phyloP scores from a whole-genome alignment of 2,113 vertebrate species.

The Columbina picui region DNA sequence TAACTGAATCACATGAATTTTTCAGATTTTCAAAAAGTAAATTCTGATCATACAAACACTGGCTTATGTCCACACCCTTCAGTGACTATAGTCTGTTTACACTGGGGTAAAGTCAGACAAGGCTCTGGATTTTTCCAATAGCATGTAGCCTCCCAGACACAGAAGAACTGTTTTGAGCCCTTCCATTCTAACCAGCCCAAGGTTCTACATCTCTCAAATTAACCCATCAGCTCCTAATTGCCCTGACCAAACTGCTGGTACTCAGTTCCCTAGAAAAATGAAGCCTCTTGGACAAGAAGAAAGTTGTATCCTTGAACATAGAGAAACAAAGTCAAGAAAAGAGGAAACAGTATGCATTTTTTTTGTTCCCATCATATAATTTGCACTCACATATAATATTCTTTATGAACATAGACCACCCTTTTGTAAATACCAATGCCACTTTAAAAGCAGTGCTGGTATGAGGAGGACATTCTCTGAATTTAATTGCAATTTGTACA shows the following conservation, averaged over 20 bases:
- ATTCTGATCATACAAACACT: neutral
- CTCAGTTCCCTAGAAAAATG: accelerated
- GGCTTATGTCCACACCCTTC: neutral
- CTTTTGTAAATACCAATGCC: neutral
- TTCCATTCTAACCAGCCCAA: neutral
- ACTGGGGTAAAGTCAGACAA: neutral
- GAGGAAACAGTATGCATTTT: neutral
- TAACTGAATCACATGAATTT: neutral
- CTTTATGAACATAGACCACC: neutral
- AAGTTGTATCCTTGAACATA: neutral
- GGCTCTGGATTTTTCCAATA: neutral
- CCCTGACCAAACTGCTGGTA: neutral
- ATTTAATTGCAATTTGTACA: neutral
- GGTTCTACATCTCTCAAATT: neutral
- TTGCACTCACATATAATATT: neutral
- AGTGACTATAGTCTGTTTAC: neutral
- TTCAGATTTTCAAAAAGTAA: neutral
- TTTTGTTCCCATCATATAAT: neutral
- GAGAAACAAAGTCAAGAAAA: neutral
- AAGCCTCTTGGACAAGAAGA: neutral
- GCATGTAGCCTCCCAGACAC: neutral
- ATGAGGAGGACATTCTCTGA: neutral
- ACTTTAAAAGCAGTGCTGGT: neutral
- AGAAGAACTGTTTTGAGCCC: neutral
- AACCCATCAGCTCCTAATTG: neutral